A percentile compares a stretch with the other conserved stretches of the same genome.
These are phyloP conservation scores for Tiliacea citrago DNA, from an alignment of 2,888 invertebrate genomes.

Conservation along the genomic window DNA sequence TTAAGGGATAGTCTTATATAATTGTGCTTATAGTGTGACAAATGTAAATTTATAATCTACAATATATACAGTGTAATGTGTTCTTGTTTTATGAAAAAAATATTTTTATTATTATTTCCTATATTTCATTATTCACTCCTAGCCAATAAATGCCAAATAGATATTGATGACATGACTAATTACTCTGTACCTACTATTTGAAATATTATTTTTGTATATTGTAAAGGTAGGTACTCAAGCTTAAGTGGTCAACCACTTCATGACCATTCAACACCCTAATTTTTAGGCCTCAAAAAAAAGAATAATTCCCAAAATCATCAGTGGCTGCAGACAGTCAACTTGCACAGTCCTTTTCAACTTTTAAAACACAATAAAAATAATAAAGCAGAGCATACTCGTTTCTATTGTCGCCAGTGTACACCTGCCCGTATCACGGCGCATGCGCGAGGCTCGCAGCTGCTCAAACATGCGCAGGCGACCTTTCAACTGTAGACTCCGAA, in stretches of 20 bases:
- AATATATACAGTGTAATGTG: no score
- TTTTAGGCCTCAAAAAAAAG: neutral
- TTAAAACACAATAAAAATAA: slow-evolving; percentile 44
- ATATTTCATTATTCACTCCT: no score
- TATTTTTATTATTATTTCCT: no score
- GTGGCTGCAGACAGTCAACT: slow-evolving; percentile 34
- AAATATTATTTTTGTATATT: neutral
- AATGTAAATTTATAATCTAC: no score
- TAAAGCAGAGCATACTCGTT: slow-evolving; percentile 71
- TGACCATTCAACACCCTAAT: neutral
- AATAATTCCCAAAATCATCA: slow-evolving; percentile 2
- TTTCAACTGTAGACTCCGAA: slow-evolving; percentile 72
- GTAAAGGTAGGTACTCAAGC: neutral
- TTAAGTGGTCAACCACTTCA: neutral
- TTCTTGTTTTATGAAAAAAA: no score
- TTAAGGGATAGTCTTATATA: no score
- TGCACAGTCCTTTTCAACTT: slow-evolving; percentile 34
- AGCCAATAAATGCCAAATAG: neutral
- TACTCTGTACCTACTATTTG: no score
- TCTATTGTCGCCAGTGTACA: slow-evolving; percentile 68
- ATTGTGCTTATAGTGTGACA: no score
- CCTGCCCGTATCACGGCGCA: slow-evolving; percentile 82
- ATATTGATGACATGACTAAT: neutral
- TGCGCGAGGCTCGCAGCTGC: slow-evolving; percentile 78
- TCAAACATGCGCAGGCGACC: slow-evolving; percentile 67